Percentiles rank a stretch among this genome's conserved stretches.
These are phyloP conservation scores for Pteromalus puparum DNA, from an alignment of 1,140 invertebrate genomes.

Conservation along the genomic window DNA sequence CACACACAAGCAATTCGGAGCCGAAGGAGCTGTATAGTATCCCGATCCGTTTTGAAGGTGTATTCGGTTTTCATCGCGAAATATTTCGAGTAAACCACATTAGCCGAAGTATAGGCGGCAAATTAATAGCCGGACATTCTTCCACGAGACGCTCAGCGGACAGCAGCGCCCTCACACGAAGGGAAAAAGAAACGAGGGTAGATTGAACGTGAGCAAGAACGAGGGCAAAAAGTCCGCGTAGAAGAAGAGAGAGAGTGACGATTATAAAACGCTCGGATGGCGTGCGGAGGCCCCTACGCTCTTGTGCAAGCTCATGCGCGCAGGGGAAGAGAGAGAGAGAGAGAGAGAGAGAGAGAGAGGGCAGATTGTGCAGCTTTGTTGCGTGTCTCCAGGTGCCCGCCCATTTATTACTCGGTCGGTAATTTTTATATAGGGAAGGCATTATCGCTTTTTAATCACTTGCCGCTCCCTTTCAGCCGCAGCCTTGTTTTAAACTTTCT, in stretches of 20 bases:
- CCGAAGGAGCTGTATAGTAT: too few species aligned
- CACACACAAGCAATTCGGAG: too few species aligned
- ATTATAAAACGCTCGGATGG: conserved; percentile 61
- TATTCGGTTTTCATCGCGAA: too few species aligned
- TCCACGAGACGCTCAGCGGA: not conserved
- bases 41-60: too few species aligned
- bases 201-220: not conserved
- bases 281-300: conserved; percentile 65
- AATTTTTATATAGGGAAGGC: conserved; percentile 62
- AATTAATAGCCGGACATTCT: not conserved
- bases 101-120: too few species aligned
- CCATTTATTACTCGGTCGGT: conserved; percentile 65
- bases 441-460: conserved; percentile 67
- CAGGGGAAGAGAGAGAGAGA: too few species aligned
- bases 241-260: conserved; percentile 51
- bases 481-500: not conserved
- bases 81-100: too few species aligned
- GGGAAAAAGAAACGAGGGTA: not conserved
- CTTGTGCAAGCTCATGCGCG: not conserved
- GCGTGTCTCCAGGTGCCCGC: conserved; percentile 65
- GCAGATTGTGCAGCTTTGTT: conserved; percentile 64
- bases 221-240: not conserved
- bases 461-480: conserved; percentile 42
- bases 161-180: not conserved
- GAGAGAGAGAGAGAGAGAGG: too few species aligned